A percentile compares a stretch with the other conserved stretches of the same genome.
These are phyloP conservation scores for Peromyscus leucopus DNA, from an alignment of 2,113 vertebrate species.

Conservation along the genomic window DNA sequence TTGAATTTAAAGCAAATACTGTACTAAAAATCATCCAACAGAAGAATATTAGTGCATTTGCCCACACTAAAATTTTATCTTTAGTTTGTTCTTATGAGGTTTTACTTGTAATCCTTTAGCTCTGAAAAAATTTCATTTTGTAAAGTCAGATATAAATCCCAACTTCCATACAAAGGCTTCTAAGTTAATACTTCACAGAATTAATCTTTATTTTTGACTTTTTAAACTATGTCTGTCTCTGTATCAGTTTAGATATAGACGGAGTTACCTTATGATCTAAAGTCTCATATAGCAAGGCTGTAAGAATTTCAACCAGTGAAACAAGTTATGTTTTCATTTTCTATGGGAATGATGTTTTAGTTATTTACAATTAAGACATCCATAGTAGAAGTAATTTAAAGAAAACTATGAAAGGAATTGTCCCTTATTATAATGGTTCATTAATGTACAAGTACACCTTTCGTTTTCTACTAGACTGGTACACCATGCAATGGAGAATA, in stretches of 20 bases:
- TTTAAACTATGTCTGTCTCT: not conserved
- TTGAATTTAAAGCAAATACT: not conserved
- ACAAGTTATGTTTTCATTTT: not conserved
- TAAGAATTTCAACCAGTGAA: not conserved
- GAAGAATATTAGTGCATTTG: not conserved
- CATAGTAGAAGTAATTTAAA: not conserved
- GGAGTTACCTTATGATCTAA: not conserved
- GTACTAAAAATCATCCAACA: not conserved
- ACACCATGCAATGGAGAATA: not conserved
- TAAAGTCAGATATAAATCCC: slow-evolving; percentile 1
- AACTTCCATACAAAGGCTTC: not conserved
- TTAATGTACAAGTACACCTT: not conserved
- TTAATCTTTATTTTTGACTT: not conserved
- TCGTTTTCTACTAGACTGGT: not conserved
- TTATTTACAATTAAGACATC: not conserved
- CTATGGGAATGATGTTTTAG: not conserved
- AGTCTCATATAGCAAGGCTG: not conserved
- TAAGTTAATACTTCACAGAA: slow-evolving; percentile 25
- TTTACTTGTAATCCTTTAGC: not conserved
- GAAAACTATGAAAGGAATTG: not conserved
- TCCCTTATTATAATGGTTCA: not conserved
- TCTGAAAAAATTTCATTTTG: not conserved
- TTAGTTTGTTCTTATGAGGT: not conserved
- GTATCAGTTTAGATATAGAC: not conserved
- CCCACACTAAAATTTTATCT: not conserved